Conservation (phyloP, 2,113 vertebrate species). For the Mionectes macconnelli region DNA sequence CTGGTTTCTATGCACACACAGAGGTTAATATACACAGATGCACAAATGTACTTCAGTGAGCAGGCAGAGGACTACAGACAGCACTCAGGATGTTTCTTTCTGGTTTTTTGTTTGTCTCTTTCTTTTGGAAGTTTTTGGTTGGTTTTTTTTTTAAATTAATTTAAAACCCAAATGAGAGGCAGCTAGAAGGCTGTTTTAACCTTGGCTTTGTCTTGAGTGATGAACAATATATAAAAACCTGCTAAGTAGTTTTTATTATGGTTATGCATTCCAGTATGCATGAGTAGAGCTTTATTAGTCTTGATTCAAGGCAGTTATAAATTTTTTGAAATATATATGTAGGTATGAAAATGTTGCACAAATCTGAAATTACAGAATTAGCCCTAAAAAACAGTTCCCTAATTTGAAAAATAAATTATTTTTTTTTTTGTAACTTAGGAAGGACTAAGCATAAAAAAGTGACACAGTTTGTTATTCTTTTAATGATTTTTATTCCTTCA, state of each 20-base stretch:
- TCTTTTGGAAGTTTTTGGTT: not conserved
- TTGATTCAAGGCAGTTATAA: not conserved
- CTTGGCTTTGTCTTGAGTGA: not conserved
- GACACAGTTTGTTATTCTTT: not conserved
- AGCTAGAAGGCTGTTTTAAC: not conserved
- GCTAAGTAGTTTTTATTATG: not conserved
- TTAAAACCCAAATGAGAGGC: not conserved
- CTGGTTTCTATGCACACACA: not conserved
- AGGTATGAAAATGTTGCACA: not conserved
- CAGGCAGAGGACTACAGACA: not conserved
- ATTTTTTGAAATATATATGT: not conserved
- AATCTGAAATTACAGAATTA: not conserved
- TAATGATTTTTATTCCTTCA: not conserved
- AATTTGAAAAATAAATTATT: constrained; percentile 38
- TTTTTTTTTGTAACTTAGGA: no score
- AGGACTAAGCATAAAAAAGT: not conserved
- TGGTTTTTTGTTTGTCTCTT: not conserved
- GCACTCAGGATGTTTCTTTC: not conserved
- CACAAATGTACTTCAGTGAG: not conserved
- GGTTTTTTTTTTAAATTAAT: not conserved
- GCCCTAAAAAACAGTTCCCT: not conserved
- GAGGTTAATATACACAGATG: not conserved
- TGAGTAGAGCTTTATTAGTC: not conserved
- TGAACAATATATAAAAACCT: not conserved
- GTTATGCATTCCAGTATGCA: not conserved